Base-by-base conservation (phyloP, 2,797 vertebrate genomes). In the Kryptopterus vitreolus region DNA sequence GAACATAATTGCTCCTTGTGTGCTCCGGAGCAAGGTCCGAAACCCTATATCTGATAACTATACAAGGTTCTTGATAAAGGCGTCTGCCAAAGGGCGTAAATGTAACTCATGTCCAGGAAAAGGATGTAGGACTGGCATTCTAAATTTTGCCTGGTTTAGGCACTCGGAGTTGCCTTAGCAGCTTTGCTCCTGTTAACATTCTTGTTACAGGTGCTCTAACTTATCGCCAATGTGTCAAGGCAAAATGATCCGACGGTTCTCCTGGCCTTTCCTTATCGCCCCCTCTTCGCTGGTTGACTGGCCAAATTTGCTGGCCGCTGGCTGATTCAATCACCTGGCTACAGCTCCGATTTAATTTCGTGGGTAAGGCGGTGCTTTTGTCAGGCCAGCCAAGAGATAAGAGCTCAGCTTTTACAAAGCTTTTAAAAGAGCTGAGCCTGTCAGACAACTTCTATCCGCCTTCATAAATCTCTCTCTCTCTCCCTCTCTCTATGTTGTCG, bases 301-400 rank as follows among this genome's bases (percentile, higher is more conserved):
- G 88, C 87, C 71, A 89, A 92, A 93, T 94, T 93, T 93, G 93
- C 91, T 90, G 87, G 90, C 91, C 92, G 92, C 92, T 90, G 91
- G 88, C 91, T 92, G 93, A 94, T 94, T 94, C 93, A 92, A 94
- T 94, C 92, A 91, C 89, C 90, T 87, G 76, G 90, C 91, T 91
- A 91, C 90, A 90, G 93, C 92, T 92, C 93, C 92, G 92, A 94
- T 93, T 94, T 93, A 93, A 94, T 94, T 94, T 93, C 90, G 92
- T 89, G 91, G 91, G 89, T 92, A 90, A 93, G 92, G 90, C 91
- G 91, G 90, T 89, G 90, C 91, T 93, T 94, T 93, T 94, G 92
- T 94, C 94, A 93, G 92, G 83, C 87, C 79, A 53, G 83, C 89
- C 85, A 88, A n/a, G 89, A 93, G 94, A 94, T 94, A 94, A 94